Percentiles rank a stretch among this genome's conserved stretches.
phyloP scores from a whole-genome alignment of 2,888 invertebrate genomes.

The Rosalia funebris region DNA sequence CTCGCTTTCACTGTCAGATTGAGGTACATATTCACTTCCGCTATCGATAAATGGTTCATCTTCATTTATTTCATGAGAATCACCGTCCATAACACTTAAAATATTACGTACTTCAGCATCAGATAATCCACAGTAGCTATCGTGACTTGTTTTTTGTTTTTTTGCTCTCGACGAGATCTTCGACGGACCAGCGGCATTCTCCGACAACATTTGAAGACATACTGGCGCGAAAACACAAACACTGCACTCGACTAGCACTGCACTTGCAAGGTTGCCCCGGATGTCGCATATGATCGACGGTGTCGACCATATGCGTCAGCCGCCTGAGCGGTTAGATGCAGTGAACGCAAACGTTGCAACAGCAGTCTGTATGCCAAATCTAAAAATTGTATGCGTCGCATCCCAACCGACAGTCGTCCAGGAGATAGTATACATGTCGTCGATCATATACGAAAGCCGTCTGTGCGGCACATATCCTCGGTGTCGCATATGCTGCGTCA shows the following conservation, averaged over 20 bases:
- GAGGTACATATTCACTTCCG: constrained; percentile 26
- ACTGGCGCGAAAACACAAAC: constrained; percentile 16
- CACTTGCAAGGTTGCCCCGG: constrained; percentile 26
- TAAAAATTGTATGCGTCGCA: constrained; percentile 27
- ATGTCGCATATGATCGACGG: constrained; percentile 30
- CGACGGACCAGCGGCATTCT: constrained; percentile 18
- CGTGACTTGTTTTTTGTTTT: constrained; percentile 16
- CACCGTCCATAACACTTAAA: constrained; percentile 20
- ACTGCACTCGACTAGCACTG: constrained; percentile 3
- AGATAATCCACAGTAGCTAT: background rate
- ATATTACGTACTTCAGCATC: constrained; percentile 26
- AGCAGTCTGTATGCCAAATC: constrained; percentile 28
- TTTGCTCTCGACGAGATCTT: constrained; percentile 9
- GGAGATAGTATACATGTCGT: constrained; percentile 28
- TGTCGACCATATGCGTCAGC: constrained; percentile 26
- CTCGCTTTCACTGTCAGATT: constrained; percentile 21
- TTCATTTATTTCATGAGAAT: constrained; percentile 11
- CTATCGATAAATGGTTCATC: constrained; percentile 24
- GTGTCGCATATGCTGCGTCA: background rate
- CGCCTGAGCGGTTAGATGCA: constrained; percentile 28
- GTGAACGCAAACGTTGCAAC: constrained; percentile 31
- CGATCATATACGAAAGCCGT: constrained; percentile 31
- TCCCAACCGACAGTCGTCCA: constrained; percentile 29
- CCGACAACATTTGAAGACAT: constrained; percentile 13
- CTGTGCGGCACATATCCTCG: constrained; percentile 1